Evolutionary conservation across 2,888 invertebrate species (phyloP).

Genomic region (Sinohyriopsis cumingii): DNA sequence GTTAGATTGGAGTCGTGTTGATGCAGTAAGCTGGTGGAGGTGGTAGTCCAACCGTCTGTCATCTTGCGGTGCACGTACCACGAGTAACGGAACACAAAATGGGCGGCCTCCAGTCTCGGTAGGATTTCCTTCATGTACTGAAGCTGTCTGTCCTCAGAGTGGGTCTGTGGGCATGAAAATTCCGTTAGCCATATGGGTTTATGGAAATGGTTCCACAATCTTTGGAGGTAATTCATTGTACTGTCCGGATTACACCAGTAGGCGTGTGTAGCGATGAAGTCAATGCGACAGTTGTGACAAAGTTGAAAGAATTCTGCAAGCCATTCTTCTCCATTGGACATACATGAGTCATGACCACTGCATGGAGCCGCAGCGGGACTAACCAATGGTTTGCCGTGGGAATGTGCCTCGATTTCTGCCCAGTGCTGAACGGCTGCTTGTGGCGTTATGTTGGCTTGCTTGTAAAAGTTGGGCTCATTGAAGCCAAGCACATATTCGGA

Average conservation of each 20-base stretch:
- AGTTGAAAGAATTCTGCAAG: conserved; percentile 17
- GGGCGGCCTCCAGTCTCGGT: conserved; percentile 24
- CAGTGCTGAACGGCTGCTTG: conserved; percentile 17
- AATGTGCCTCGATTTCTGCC: conserved; percentile 13
- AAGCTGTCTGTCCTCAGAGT: conserved; percentile 6
- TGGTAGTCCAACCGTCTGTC: conserved; percentile 15
- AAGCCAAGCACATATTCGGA: conserved; percentile 19
- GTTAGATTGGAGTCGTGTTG: conserved; percentile 28
- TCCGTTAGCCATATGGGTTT: conserved; percentile 27
- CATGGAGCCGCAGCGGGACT: conserved; percentile 15
- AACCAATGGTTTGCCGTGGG: conserved; percentile 15
- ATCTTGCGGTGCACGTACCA: conserved; percentile 20
- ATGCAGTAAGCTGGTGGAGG: conserved; percentile 29
- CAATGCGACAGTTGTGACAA: conserved; percentile 19
- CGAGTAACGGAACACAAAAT: conserved; percentile 21
- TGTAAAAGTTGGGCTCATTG: conserved; percentile 18
- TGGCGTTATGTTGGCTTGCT: conserved; percentile 20
- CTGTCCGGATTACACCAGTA: conserved; percentile 18
- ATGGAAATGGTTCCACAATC: conserved; percentile 11
- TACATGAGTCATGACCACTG: conserved; percentile 6
- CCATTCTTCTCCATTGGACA: conserved; percentile 12
- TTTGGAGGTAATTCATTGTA: conserved; percentile 14
- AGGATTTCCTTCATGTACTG: conserved; percentile 16
- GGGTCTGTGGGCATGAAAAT: conserved; percentile 17
- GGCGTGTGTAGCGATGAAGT: conserved; percentile 22